phyloP scores from a whole-genome alignment of 2,113 vertebrate species.

The Phasianus colchicus region DNA sequence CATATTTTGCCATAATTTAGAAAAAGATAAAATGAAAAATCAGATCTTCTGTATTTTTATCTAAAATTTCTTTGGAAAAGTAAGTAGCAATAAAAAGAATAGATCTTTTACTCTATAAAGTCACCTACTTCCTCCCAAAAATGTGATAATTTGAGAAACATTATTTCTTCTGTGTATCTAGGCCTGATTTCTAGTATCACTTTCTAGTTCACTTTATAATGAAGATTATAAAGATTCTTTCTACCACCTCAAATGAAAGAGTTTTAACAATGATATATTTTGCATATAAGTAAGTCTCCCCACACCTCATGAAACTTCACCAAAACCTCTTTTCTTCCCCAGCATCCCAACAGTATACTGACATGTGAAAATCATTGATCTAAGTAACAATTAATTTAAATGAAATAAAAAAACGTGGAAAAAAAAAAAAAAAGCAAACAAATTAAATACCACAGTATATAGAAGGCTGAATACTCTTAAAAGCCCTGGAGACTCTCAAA shows the following conservation, averaged over 20 bases:
- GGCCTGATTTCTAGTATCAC: neutral
- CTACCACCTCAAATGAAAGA: neutral
- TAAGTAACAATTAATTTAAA: constrained; percentile 36
- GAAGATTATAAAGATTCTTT: neutral
- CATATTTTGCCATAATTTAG: neutral
- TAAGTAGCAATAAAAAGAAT: neutral
- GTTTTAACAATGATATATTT: neutral
- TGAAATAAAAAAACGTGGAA: constrained; percentile 33
- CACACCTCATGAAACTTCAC: neutral
- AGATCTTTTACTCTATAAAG: neutral
- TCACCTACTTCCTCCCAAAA: neutral
- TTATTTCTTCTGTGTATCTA: neutral
- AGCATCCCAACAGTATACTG: neutral
- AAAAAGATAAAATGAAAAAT: neutral
- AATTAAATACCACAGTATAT: constrained; percentile 30
- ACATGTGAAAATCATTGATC: constrained; percentile 24
- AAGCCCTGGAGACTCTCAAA: constrained; percentile 21
- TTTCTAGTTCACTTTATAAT: too few species aligned
- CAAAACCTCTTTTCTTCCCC: neutral
- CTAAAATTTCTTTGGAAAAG: neutral
- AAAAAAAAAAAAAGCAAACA: neutral
- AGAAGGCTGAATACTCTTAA: neutral
- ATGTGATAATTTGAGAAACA: neutral
- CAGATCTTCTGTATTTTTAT: neutral
- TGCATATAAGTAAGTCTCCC: neutral